phyloP scores from a whole-genome alignment of 92 coral and sea anemone species.

The Epizoanthus illoricatus region DNA sequence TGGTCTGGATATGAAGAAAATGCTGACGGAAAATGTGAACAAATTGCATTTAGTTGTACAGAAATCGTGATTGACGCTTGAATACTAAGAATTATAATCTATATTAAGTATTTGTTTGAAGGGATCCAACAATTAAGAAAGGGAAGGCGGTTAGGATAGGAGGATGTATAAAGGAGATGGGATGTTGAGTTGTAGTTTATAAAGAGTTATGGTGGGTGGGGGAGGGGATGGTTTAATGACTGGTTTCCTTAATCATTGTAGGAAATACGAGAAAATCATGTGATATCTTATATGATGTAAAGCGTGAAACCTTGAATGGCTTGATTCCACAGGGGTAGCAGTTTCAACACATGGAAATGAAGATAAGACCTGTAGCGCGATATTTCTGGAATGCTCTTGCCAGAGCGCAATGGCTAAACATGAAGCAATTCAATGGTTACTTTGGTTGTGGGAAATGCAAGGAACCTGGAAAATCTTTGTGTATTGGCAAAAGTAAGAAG shows the following conservation, averaged over 20 bases:
- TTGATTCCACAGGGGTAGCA: not conserved
- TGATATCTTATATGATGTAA: too few relatives aligned
- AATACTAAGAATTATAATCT: not conserved
- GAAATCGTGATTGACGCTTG: not conserved
- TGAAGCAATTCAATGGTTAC: slow-evolving; percentile 62
- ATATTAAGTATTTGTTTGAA: not conserved
- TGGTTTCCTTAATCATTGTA: too few relatives aligned
- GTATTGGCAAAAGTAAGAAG: too few relatives aligned
- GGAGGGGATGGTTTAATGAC: too few relatives aligned
- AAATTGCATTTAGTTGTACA: not conserved
- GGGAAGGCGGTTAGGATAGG: not conserved
- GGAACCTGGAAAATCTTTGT: slow-evolving; percentile 48
- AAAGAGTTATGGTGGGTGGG: not conserved
- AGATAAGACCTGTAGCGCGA: not conserved
- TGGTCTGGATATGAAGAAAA: not conserved
- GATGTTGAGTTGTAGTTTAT: not conserved
- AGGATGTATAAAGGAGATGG: not conserved
- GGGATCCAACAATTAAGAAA: not conserved
- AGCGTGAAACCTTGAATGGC: too few relatives aligned
- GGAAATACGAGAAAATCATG: too few relatives aligned
- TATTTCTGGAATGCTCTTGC: slow-evolving; percentile 51
- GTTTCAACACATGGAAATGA: not conserved
- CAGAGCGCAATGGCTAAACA: slow-evolving; percentile 44
- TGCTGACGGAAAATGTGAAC: not conserved
- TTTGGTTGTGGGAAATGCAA: slow-evolving; percentile 61